phyloP scores from a whole-genome alignment of 2,113 vertebrate genomes.

The Nipponia nippon region DNA sequence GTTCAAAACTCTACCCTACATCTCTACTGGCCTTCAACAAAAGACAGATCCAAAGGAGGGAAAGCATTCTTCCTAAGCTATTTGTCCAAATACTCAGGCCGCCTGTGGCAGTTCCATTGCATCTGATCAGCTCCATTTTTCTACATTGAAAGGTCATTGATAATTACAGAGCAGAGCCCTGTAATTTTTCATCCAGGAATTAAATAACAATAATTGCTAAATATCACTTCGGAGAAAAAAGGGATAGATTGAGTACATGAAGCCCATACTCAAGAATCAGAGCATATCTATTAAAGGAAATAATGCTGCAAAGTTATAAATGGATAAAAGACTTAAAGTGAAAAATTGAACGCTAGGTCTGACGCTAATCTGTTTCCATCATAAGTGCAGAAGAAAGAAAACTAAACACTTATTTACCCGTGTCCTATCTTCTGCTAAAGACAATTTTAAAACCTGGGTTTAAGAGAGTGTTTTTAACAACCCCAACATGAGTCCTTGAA shows the following conservation, averaged over 20 bases:
- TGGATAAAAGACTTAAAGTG: neutral
- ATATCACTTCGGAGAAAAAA: neutral
- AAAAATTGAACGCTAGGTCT: neutral
- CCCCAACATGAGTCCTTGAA: neutral
- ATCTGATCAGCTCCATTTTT: neutral
- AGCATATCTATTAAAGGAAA: neutral
- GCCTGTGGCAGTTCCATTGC: neutral
- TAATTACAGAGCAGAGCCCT: slow-evolving; percentile 29
- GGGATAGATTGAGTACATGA: neutral
- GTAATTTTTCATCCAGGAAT: slow-evolving; percentile 44
- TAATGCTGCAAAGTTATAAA: neutral
- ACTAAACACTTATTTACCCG: neutral
- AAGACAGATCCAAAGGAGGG: neutral
- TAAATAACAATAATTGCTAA: slow-evolving; percentile 38
- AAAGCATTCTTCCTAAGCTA: neutral
- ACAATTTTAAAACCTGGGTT: neutral
- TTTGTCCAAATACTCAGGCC: neutral
- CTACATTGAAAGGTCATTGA: slow-evolving; percentile 36
- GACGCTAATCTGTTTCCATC: neutral
- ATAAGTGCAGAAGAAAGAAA: neutral
- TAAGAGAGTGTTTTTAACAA: neutral
- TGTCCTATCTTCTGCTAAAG: neutral
- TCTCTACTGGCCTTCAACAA: neutral
- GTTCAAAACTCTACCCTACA: neutral
- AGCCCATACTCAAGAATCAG: neutral